These are phyloP conservation scores for Crotalus helleri DNA, from an alignment of 2,113 vertebrate species.

Conservation along the genomic window DNA sequence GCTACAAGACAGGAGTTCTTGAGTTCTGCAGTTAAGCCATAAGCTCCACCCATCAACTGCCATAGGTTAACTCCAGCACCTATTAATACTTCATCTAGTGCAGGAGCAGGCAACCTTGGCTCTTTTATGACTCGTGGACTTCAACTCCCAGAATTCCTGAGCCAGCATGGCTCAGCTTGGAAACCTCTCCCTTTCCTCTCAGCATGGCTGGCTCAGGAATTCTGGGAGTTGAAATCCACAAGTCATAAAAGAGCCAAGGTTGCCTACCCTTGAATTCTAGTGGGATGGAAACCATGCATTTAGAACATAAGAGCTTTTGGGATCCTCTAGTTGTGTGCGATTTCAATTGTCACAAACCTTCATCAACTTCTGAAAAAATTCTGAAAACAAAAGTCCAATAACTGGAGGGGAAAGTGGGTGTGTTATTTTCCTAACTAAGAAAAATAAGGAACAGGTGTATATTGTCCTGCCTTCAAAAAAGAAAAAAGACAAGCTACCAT, in stretches of 20 bases:
- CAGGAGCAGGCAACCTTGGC: no score
- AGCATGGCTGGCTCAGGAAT: no score
- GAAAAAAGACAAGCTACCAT: neutral
- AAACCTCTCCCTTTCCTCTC: no score
- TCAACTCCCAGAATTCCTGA: no score
- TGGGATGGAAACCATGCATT: neutral
- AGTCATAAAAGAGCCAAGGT: no score
- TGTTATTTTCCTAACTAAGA: neutral
- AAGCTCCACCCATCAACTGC: neutral
- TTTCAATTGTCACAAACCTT: neutral
- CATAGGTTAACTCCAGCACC: neutral
- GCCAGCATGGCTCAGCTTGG: no score
- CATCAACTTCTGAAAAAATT: neutral
- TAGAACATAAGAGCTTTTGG: neutral
- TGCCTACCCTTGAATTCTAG: no score
- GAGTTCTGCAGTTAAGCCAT: neutral
- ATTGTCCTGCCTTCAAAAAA: neutral
- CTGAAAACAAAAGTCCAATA: neutral
- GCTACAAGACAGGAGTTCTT: neutral
- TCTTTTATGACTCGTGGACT: no score
- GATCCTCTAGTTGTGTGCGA: neutral
- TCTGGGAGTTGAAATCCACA: no score
- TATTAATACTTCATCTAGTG: neutral
- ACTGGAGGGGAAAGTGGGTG: neutral
- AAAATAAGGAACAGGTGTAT: neutral